These are phyloP conservation scores for Trididemnum nubilum DNA, from an alignment of 23 tunicate genomes.

Conservation along the genomic window DNA sequence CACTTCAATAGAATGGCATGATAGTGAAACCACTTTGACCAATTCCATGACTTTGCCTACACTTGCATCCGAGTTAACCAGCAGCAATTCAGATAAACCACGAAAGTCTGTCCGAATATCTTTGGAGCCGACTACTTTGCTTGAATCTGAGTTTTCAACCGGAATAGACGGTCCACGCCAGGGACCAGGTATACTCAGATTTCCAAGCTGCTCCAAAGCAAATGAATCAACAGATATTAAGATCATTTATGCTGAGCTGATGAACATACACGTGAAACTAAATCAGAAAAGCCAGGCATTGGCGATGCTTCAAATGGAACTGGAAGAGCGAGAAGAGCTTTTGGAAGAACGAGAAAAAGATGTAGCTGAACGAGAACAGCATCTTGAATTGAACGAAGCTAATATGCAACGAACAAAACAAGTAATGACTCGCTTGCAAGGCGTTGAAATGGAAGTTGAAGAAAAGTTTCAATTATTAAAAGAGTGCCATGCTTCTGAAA, in stretches of 20 bases:
- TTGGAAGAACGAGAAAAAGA: slow-evolving; percentile 46
- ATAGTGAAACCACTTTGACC: slow-evolving; percentile 41
- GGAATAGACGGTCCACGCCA: slow-evolving; percentile 26
- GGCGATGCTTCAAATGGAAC: slow-evolving; percentile 3
- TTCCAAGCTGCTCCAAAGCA: neutral
- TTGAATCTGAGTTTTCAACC: slow-evolving; percentile 42
- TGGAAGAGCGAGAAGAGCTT: slow-evolving; percentile 38
- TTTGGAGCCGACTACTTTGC: slow-evolving; percentile 47
- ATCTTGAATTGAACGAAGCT: slow-evolving; percentile 18
- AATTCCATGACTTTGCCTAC: slow-evolving; percentile 65
- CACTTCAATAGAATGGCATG: neutral
- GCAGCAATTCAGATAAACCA: slow-evolving; percentile 19
- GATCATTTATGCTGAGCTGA: slow-evolving; percentile 72
- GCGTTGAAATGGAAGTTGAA: slow-evolving; percentile 79
- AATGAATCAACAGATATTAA: slow-evolving; percentile 60
- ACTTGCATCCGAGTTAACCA: slow-evolving; percentile 35
- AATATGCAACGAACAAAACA: slow-evolving; percentile 54
- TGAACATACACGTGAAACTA: slow-evolving; percentile 66
- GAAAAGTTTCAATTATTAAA: slow-evolving; percentile 61
- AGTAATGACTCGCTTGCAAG: slow-evolving; percentile 58
- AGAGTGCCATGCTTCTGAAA: slow-evolving; percentile 61
- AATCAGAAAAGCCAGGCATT: slow-evolving; percentile 48
- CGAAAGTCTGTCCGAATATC: slow-evolving; percentile 66
- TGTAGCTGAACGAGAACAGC: slow-evolving; percentile 37
- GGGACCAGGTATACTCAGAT: slow-evolving; percentile 45